Evolutionary conservation across 1,140 invertebrate genomes (phyloP).

Genomic region (Diorhabda carinulata): DNA sequence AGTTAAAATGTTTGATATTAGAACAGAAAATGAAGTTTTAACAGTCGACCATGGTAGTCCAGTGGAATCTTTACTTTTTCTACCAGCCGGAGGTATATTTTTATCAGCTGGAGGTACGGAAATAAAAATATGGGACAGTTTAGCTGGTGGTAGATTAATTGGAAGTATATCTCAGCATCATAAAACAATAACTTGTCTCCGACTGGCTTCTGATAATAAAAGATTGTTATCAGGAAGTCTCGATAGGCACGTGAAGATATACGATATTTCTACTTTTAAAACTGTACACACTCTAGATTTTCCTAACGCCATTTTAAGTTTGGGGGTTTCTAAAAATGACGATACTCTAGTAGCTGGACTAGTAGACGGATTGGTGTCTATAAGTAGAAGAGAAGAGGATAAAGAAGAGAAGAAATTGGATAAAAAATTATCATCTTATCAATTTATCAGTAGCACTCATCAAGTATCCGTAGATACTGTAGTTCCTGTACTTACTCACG

Average conservation of each 20-base stretch:
- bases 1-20: constrained; percentile 84
- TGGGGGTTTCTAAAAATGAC: constrained; percentile 77
- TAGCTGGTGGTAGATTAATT: constrained; percentile 79
- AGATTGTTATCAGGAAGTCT: constrained; percentile 85
- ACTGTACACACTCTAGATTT: constrained; percentile 85
- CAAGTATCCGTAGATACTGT: constrained; percentile 53
- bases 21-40: constrained; percentile 66
- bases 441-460: constrained; percentile 54
- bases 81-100: constrained; percentile 86
- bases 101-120: constrained; percentile 88
- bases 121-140: constrained; percentile 90
- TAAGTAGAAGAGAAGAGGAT: constrained; percentile 71
- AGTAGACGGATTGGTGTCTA: constrained; percentile 87
- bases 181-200: constrained; percentile 86
- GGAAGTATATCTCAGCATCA: constrained; percentile 81
- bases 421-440: constrained; percentile 53
- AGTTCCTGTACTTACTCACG: constrained; percentile 49
- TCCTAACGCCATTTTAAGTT: constrained; percentile 84
- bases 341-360: constrained; percentile 84
- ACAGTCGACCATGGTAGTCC: constrained; percentile 84
- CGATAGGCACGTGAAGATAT: constrained; percentile 93
- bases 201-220: constrained; percentile 72
- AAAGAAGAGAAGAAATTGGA: constrained; percentile 45
- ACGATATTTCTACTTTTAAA: constrained; percentile 83
- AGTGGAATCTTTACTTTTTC: constrained; percentile 85